Percentiles rank a stretch among this genome's conserved stretches.
These are phyloP conservation scores for Heliconius nattereri DNA, from an alignment of 1,140 invertebrate species.

Conservation along the genomic window DNA sequence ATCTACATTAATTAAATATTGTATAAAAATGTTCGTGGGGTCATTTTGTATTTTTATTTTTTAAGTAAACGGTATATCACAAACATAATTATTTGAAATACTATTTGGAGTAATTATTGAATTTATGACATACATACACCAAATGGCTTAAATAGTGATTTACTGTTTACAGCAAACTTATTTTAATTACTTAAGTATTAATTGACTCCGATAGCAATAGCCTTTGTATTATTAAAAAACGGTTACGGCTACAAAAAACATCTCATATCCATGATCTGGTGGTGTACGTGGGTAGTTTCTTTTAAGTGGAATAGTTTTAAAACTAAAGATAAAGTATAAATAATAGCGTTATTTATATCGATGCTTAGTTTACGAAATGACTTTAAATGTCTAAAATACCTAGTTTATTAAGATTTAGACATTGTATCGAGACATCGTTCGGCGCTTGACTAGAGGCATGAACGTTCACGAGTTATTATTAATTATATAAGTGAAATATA, in stretches of 20 bases:
- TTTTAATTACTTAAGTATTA: neutral
- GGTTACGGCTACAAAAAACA: slow-evolving; percentile 27
- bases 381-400: slow-evolving; percentile 70
- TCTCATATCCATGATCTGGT: slow-evolving; percentile 68
- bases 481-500: slow-evolving; percentile 6
- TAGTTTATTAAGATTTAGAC: slow-evolving; percentile 71
- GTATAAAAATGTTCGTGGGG: neutral
- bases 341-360: slow-evolving; percentile 79
- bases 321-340: slow-evolving; percentile 71
- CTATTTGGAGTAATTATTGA: neutral
- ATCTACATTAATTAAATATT: neutral
- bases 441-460: slow-evolving; percentile 64
- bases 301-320: slow-evolving; percentile 75
- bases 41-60: slow-evolving; percentile 4
- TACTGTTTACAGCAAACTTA: neutral
- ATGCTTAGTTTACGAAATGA: slow-evolving; percentile 76
- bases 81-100: neutral
- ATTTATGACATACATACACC: neutral
- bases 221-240: neutral
- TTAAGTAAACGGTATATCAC: neutral
- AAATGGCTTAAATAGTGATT: neutral
- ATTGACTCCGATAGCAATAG: slow-evolving; percentile 7
- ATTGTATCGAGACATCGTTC: slow-evolving; percentile 61
- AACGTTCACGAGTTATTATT: slow-evolving; percentile 7
- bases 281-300: slow-evolving; percentile 68